These are phyloP conservation scores for Acleris cristana DNA, from an alignment of 2,888 invertebrate species.

Conservation along the genomic window DNA sequence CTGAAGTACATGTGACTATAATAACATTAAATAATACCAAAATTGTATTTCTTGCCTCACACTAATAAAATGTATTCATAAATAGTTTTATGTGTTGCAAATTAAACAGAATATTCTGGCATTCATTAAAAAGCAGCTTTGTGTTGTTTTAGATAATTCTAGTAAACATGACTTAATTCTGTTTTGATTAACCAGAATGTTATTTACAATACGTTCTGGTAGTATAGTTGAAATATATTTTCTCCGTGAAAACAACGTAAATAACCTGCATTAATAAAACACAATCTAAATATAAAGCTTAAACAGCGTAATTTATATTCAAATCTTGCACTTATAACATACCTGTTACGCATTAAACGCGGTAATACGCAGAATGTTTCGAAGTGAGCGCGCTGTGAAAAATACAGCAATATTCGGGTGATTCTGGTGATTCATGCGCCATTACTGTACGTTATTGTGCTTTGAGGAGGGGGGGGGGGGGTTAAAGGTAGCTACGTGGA, in stretches of 20 bases:
- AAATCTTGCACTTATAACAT: constrained; percentile 30
- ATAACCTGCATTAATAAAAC: background rate
- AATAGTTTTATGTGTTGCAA: too few relatives aligned
- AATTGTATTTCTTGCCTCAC: too few relatives aligned
- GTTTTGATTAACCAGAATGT: too few relatives aligned
- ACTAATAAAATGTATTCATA: too few relatives aligned
- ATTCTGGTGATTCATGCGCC: constrained; percentile 68
- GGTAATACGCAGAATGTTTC: constrained; percentile 56
- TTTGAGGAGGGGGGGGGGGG: constrained; percentile 39
- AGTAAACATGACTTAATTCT: too few relatives aligned
- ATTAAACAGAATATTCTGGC: too few relatives aligned
- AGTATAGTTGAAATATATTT: too few relatives aligned
- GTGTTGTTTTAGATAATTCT: too few relatives aligned
- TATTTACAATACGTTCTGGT: too few relatives aligned
- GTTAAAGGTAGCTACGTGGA: constrained; percentile 39
- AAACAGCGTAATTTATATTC: constrained; percentile 33
- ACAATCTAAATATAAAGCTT: constrained; percentile 10
- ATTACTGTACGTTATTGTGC: constrained; percentile 66
- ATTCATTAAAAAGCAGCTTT: too few relatives aligned
- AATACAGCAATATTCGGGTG: constrained; percentile 65
- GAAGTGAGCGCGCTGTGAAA: constrained; percentile 54
- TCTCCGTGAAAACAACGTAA: background rate
- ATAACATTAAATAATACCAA: too few relatives aligned
- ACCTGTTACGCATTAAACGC: constrained; percentile 42
- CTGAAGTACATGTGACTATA: too few relatives aligned